Evolutionary conservation across 2,113 vertebrate genomes (phyloP).

Genomic region (Dipodomys stephensi): DNA sequence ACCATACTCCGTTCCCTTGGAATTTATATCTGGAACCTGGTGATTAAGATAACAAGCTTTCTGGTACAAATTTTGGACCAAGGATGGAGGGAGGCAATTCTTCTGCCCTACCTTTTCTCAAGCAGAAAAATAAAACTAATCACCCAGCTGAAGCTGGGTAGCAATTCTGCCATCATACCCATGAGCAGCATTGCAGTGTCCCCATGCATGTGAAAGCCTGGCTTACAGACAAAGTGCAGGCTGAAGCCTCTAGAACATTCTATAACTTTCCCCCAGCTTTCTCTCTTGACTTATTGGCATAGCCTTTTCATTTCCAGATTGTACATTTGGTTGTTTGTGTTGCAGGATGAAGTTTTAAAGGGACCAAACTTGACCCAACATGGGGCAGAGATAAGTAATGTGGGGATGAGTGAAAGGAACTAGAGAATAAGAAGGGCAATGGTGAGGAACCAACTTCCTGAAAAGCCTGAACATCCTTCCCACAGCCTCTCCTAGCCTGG

Average conservation of each 20-base stretch:
- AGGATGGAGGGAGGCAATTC: rapidly evolving
- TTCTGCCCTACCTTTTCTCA: neutral
- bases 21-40: constrained; percentile 26
- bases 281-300: neutral
- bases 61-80: neutral
- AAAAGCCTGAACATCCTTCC: constrained; percentile 33
- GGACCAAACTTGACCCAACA: neutral
- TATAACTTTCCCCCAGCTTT: neutral
- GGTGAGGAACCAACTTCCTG: neutral
- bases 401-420: rapidly evolving
- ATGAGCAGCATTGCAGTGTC: neutral
- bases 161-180: neutral
- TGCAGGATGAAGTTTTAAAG: neutral
- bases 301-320: neutral
- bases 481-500: neutral
- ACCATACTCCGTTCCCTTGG: neutral
- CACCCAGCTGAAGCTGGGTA: neutral
- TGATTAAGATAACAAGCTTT: constrained; percentile 22
- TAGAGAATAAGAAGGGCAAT: neutral
- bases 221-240: constrained; percentile 32
- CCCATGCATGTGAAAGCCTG: too few species aligned
- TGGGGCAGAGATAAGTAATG: rapidly evolving
- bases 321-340: constrained; percentile 2
- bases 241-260: neutral
- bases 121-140: neutral